Evolutionary conservation across 2,888 invertebrate genomes (phyloP).

Genomic region (Parascotia fuliginaria): DNA sequence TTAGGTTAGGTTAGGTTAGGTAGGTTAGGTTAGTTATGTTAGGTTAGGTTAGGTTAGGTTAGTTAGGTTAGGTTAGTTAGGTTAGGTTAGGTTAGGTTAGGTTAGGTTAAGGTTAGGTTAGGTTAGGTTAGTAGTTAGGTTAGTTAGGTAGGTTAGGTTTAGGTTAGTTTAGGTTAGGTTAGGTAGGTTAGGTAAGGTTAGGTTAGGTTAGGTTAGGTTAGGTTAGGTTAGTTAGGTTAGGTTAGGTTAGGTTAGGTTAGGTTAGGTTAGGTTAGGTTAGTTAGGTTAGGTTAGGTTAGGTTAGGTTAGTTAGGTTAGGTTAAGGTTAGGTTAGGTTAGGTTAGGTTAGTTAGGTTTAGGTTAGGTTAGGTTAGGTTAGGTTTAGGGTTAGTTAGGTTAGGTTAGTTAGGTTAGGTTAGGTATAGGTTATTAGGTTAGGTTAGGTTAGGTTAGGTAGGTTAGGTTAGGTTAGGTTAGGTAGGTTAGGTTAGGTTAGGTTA

Average conservation of each 20-base stretch:
- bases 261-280: constrained; percentile 27
- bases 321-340: too few relatives aligned
- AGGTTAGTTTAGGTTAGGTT: constrained; percentile 17
- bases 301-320: constrained; percentile 27
- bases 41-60: constrained; percentile 21
- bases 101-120: constrained; percentile 29
- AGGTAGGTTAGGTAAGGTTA: constrained; percentile 25
- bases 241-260: constrained; percentile 25
- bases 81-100: constrained; percentile 19
- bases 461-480: constrained; percentile 15
- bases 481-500: constrained; percentile 19
- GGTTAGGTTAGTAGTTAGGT: constrained; percentile 19
- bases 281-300: constrained; percentile 26
- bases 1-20: constrained; percentile 22
- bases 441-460: constrained; percentile 13
- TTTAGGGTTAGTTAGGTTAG: constrained; percentile 21
- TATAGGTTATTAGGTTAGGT: constrained; percentile 13
- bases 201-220: constrained; percentile 30
- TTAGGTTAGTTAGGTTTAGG: constrained; percentile 21
- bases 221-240: constrained; percentile 32
- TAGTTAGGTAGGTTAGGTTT: constrained; percentile 23
- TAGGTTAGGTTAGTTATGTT: constrained; percentile 23
- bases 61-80: constrained; percentile 22
- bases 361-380: constrained; percentile 25
- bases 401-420: constrained; percentile 18